Evolutionary conservation across 2,797 vertebrate genomes (phyloP).

Genomic region (Gambusia yucatana): DNA sequence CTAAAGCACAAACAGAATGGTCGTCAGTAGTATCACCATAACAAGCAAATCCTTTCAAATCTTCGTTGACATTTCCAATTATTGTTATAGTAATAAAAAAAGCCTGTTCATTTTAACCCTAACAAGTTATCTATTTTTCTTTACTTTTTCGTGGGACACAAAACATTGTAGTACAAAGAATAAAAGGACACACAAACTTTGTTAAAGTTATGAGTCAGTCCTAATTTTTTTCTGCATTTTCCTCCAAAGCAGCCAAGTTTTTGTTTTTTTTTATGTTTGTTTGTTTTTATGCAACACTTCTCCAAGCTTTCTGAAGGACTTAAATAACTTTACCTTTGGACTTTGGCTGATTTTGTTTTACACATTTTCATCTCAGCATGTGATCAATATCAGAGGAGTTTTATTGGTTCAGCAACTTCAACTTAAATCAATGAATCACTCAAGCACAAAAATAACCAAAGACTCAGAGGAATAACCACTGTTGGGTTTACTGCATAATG

Average conservation of each 20-base stretch:
- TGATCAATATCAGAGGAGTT: neutral
- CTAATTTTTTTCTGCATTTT: neutral
- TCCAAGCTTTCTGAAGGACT: neutral
- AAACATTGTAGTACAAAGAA: neutral
- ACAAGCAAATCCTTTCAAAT: neutral
- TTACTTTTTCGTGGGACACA: neutral
- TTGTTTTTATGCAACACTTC: neutral
- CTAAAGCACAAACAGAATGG: conserved; percentile 56
- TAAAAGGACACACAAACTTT: neutral
- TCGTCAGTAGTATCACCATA: conserved; percentile 3
- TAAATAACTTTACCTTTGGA: neutral
- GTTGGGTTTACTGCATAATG: neutral
- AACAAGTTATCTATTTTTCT: neutral
- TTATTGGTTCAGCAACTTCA: neutral
- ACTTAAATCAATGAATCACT: neutral
- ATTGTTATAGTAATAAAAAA: neutral
- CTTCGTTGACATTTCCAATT: neutral
- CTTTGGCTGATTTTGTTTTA: neutral
- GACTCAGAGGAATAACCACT: neutral
- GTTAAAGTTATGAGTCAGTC: neutral
- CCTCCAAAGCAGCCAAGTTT: neutral
- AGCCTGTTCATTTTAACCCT: neutral
- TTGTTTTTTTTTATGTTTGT: neutral
- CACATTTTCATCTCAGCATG: neutral
- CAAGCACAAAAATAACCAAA: neutral